Evolutionary conservation across 2,797 vertebrate species (phyloP), one percentile per base, ranked within the genome.

Genomic region (Bovichtus variegatus): DNA sequence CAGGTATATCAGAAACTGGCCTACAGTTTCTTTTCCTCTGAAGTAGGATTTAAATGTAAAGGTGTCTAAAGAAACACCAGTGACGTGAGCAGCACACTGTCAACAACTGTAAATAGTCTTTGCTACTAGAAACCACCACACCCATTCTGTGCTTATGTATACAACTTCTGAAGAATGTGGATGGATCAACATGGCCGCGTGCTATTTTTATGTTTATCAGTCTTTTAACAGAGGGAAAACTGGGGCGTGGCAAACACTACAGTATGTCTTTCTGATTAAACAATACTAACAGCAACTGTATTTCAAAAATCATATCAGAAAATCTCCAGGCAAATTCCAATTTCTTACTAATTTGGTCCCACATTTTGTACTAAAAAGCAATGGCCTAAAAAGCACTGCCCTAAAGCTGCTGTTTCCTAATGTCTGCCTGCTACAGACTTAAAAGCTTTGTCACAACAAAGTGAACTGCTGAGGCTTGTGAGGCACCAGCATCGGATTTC

Each of bases 121-220:
- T 67, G 65, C 82, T 66, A n/a, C 36, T 58, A 63, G 29, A 83
- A 89, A 68, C 74, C 41, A 68, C 80, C 87, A 80, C 90, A 83
- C 87, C 87, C 76, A 76, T 55, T 71, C 25, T 31, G 43, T 25
- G 31, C 51, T 50, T 29, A 50, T 9, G 38, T 60, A 53, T 41
- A 47, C 76, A 66, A 78, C 88, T 49, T 76, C 31, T 29, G 18
- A 91, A 70, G 88, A 89, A 93, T 92, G 85, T 81, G 55, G 80
- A 77, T 31, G 27, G 71, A 83, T 87, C 73, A 82, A 72, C 53
- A 18, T 1, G 10, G 23, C 53, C 34, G 44, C 3, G 16, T 11
- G 12, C 59, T 6, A 36, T 27, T 47, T 68, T 43, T 5, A 23
- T 18, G 11, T 18, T 7, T 63, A 47, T 47, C 31, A 12, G 13